Conservation (phyloP, 2,113 vertebrate species). For the Serinus canaria region DNA sequence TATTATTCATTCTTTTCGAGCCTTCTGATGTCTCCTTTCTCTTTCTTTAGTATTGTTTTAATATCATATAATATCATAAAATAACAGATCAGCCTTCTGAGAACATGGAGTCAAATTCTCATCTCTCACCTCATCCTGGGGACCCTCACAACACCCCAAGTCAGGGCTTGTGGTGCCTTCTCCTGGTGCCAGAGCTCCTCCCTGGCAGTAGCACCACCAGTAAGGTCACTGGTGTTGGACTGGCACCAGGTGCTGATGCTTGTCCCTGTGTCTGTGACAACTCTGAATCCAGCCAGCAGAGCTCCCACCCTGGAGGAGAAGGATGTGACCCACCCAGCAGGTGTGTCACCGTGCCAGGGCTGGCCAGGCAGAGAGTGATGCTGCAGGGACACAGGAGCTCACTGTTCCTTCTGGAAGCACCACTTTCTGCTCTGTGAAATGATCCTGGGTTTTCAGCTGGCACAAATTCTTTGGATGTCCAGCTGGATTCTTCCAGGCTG, state of each 20-base stretch:
- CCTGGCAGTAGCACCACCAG: not conserved
- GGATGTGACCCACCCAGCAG: accelerated
- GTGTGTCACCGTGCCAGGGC: not conserved
- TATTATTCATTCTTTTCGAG: too few species aligned
- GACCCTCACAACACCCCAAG: too few species aligned
- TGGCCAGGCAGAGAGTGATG: accelerated
- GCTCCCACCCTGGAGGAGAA: not conserved
- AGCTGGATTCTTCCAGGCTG: not conserved
- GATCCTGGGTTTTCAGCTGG: not conserved
- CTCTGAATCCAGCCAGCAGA: not conserved
- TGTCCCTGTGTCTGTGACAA: not conserved
- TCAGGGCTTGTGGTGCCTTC: not conserved
- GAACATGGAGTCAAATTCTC: too few species aligned
- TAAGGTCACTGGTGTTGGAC: accelerated
- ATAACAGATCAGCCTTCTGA: too few species aligned
- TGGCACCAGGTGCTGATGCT: not conserved
- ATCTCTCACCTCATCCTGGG: too few species aligned
- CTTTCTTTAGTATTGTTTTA: too few species aligned
- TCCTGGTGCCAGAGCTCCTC: not conserved
- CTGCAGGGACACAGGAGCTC: accelerated
- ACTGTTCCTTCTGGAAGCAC: not conserved
- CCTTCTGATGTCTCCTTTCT: too few species aligned
- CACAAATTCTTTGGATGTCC: not conserved
- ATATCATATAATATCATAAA: too few species aligned
- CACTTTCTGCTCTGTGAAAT: not conserved